These are phyloP conservation scores for Tachina grossa DNA, from an alignment of 2,888 invertebrate genomes.

Conservation along the genomic window DNA sequence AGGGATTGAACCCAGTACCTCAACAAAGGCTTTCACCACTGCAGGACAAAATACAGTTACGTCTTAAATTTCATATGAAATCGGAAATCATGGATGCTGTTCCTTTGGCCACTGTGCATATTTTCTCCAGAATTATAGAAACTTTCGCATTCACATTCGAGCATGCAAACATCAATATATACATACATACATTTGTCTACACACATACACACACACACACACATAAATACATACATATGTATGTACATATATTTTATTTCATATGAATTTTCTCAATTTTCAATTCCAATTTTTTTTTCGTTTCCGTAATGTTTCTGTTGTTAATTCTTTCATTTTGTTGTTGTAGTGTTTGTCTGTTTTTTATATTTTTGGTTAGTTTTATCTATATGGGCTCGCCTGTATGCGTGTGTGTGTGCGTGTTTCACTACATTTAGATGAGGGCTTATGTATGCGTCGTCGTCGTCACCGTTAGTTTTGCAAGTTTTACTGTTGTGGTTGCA, in stretches of 20 bases:
- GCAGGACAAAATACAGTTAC: too few species aligned
- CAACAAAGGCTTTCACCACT: too few species aligned
- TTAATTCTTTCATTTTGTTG: constrained; percentile 58
- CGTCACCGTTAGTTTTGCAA: constrained; percentile 65
- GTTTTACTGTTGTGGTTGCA: constrained; percentile 67
- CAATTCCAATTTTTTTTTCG: constrained; percentile 56
- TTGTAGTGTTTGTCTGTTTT: background rate
- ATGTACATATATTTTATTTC: constrained; percentile 49
- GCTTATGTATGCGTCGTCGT: constrained; percentile 42
- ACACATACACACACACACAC: background rate
- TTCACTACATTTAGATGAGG: constrained; percentile 38
- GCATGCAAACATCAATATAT: too few species aligned
- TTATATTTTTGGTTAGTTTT: constrained; percentile 32
- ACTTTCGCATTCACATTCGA: constrained; percentile 6
- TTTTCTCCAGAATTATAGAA: constrained; percentile 19
- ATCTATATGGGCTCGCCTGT: background rate
- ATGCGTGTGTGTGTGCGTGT: background rate
- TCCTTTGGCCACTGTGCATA: constrained; percentile 33
- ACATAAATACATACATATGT: background rate
- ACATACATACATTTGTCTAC: too few species aligned
- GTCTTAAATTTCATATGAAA: too few species aligned
- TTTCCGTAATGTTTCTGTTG: constrained; percentile 56
- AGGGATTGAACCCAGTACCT: too few species aligned
- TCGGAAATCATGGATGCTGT: background rate
- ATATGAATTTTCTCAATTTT: constrained; percentile 71